Base-by-base conservation (phyloP, 2,797 vertebrate genomes). In the Zenarchopterus dispar region DNA sequence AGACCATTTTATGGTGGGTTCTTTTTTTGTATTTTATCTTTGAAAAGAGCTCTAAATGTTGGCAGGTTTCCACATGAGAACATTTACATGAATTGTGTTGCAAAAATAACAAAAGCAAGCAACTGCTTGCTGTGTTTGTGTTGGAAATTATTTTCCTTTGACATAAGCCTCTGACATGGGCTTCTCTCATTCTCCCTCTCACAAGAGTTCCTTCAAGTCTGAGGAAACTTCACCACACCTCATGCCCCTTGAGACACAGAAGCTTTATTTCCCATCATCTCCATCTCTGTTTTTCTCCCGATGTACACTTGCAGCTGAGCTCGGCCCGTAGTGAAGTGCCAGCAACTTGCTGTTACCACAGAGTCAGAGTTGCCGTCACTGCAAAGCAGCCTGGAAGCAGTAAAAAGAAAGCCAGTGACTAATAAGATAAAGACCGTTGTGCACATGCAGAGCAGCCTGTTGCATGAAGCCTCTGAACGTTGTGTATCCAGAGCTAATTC, bases 401-500 rank as follows among this genome's bases (percentile, higher is more conserved):
- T 64, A 44, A 53, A 78, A 74, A 36, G 70, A 56, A 55, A 77
- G 50, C 49, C 70, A 45, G 68, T 64, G 74, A 79, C 82, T 82
- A 85, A 82, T 80, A 78, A 63, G 75, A 81, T 78, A 69, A 75
- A 48, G 78, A 41, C 50, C 4, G 21, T 49, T 49, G 50, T 71
- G 42, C 43, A 61, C 68, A 70, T 41, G 53, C 57, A 5, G 61
- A 55, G 75, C 33, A 21, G 78, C 5, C 21, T 78, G 80, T 81
- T 70, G 67, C 67, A 75, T 60, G 53, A 56, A 75, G 72, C 47
- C 67, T 75, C 67, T 16, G 51, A 82, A 66, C 15, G 3, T 58
- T 47, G 63, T 58, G 8, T 59, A 73, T 75, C 63, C 77, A 8
- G 28, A n/a, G 52, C 78, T 88, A 89, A 91, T 88, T 78, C 71